Percentiles rank a stretch among this genome's conserved stretches.
These are phyloP conservation scores for Archegozetes longisetosus DNA, from an alignment of 1,140 invertebrate genomes.

Conservation along the genomic window DNA sequence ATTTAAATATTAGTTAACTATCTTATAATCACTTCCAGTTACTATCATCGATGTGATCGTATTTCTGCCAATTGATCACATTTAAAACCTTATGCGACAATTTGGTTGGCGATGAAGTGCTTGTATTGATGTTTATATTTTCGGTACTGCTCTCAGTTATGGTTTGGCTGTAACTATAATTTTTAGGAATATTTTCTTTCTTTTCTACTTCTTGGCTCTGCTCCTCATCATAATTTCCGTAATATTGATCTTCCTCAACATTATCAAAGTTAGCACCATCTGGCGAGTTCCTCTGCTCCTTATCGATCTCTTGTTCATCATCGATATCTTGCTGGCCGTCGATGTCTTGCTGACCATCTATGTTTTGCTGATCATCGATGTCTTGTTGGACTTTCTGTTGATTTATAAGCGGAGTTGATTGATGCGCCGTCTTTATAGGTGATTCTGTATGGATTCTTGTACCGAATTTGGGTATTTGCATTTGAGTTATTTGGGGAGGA, in stretches of 20 bases:
- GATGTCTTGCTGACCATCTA: not conserved
- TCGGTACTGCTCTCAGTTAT: too few relatives aligned
- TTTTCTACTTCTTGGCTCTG: not conserved
- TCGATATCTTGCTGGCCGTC: not conserved
- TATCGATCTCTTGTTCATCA: not conserved
- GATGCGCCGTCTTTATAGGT: too few relatives aligned
- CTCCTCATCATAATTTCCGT: not conserved
- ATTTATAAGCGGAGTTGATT: too few relatives aligned
- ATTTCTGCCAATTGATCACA: not conserved
- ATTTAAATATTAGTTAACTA: too few relatives aligned
- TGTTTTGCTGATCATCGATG: not conserved
- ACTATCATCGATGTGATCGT: too few relatives aligned
- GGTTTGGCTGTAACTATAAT: not conserved
- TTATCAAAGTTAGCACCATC: not conserved
- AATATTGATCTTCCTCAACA: not conserved
- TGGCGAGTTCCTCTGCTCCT: too few relatives aligned
- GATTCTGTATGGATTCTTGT: too few relatives aligned
- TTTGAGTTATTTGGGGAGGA: too few relatives aligned
- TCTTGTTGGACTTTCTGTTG: too few relatives aligned
- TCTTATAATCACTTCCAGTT: too few relatives aligned
- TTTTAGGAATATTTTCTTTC: not conserved
- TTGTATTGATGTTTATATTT: too few relatives aligned
- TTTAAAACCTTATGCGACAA: not conserved
- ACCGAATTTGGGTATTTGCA: not conserved
- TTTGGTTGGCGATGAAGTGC: not conserved